Conservation (phyloP, 2,797 vertebrate genomes). For the Danio aesculapii region DNA sequence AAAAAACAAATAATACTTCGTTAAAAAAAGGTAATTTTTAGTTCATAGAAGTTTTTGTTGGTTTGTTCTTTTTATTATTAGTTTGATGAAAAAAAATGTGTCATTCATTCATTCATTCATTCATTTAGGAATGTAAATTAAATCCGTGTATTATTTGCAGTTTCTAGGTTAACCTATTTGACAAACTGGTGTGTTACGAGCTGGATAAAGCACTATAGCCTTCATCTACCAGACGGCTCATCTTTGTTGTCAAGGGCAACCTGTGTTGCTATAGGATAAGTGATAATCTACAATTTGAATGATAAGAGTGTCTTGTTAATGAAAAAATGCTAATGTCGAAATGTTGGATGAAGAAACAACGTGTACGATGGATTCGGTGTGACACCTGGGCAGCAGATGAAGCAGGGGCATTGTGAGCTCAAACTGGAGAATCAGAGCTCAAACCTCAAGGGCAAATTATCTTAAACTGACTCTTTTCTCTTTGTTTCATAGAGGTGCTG, state of each 20-base stretch:
- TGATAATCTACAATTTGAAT: constrained; percentile 74
- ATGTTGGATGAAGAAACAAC: constrained; percentile 71
- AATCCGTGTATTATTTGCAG: background rate
- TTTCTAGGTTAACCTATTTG: background rate
- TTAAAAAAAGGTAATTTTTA: no score
- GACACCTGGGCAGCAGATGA: constrained; percentile 74
- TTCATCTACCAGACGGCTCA: constrained; percentile 14
- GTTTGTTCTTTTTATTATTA: no score
- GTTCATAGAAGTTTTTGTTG: background rate
- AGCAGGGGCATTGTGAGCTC: constrained; percentile 65
- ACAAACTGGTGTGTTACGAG: constrained; percentile 51
- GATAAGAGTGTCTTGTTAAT: constrained; percentile 77
- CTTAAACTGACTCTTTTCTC: constrained; percentile 55
- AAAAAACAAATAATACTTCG: background rate
- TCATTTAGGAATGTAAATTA: background rate
- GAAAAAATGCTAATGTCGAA: constrained; percentile 79
- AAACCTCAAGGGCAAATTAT: constrained; percentile 55
- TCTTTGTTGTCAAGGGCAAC: constrained; percentile 69
- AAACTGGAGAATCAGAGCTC: background rate
- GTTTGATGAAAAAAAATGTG: no score
- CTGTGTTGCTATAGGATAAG: constrained; percentile 59
- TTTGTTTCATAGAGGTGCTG: constrained; percentile 32
- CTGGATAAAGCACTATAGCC: constrained; percentile 23
- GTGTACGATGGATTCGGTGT: constrained; percentile 62
- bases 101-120: no score